Evolutionary conservation across 2,888 invertebrate species (phyloP).

Genomic region (Cerceris ruficornis): DNA sequence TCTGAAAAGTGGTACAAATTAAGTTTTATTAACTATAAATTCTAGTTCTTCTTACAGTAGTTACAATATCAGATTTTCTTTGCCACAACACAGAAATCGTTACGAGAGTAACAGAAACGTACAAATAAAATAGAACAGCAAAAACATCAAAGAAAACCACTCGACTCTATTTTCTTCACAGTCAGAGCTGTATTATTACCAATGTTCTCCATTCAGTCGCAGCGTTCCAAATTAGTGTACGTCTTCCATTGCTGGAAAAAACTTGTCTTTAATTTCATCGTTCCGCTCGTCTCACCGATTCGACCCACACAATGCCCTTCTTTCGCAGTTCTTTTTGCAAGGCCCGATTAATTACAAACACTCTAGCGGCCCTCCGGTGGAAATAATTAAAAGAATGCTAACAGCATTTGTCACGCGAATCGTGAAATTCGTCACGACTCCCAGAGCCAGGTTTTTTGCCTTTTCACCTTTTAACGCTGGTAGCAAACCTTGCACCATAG

Average conservation of each 20-base stretch:
- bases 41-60: not conserved
- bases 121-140: too few relatives aligned
- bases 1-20: not conserved
- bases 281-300: not conserved
- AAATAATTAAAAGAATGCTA: conserved; percentile 31
- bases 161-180: too few relatives aligned
- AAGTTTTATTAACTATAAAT: not conserved
- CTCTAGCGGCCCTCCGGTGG: not conserved
- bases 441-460: not conserved
- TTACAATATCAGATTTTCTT: too few relatives aligned
- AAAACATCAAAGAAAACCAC: too few relatives aligned
- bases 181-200: too few relatives aligned
- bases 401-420: conserved; percentile 31
- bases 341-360: conserved; percentile 4
- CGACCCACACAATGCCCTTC: not conserved
- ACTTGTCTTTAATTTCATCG: too few relatives aligned
- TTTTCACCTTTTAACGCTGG: conserved; percentile 5
- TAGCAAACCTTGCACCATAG: not conserved
- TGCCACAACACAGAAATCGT: too few relatives aligned
- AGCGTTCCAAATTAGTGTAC: too few relatives aligned
- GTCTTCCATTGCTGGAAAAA: too few relatives aligned
- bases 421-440: conserved; percentile 22
- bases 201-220: too few relatives aligned
- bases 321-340: not conserved
- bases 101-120: too few relatives aligned